Evolutionary conservation across 2,888 invertebrate species (phyloP).

Genomic region (Epinotia bilunana): DNA sequence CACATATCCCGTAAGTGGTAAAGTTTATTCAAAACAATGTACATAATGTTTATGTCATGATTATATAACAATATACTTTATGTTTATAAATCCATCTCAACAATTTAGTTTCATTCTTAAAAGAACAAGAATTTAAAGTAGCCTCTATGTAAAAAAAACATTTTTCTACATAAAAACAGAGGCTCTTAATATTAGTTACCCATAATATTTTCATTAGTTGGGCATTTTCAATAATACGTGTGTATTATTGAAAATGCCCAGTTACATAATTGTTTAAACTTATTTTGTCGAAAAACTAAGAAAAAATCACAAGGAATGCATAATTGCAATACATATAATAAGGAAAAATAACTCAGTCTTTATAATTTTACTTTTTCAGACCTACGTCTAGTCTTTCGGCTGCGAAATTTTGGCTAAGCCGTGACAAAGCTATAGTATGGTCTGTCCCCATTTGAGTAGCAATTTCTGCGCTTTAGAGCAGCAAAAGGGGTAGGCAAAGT

Average conservation of each 20-base stretch:
- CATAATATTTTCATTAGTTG: too few species aligned
- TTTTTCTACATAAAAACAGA: neutral
- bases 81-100: neutral
- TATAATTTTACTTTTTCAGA: too few species aligned
- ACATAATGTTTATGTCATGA: conserved; percentile 2
- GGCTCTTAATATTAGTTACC: too few species aligned
- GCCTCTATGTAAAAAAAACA: neutral
- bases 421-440: neutral
- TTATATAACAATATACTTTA: neutral
- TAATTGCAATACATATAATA: neutral
- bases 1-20: neutral
- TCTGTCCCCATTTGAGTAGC: too few species aligned
- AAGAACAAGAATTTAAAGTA: neutral
- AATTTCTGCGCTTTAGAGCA: too few species aligned
- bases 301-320: neutral
- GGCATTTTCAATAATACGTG: too few species aligned
- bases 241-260: too few species aligned
- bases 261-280: too few species aligned
- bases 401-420: neutral
- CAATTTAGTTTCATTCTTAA: neutral
- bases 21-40: conserved; percentile 11
- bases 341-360: conserved; percentile 10
- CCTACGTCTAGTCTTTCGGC: too few species aligned
- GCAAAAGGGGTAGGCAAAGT: too few species aligned
- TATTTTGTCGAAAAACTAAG: too few species aligned